Base-by-base conservation (phyloP, 2,113 vertebrate species). In the Cnemophilus loriae region DNA sequence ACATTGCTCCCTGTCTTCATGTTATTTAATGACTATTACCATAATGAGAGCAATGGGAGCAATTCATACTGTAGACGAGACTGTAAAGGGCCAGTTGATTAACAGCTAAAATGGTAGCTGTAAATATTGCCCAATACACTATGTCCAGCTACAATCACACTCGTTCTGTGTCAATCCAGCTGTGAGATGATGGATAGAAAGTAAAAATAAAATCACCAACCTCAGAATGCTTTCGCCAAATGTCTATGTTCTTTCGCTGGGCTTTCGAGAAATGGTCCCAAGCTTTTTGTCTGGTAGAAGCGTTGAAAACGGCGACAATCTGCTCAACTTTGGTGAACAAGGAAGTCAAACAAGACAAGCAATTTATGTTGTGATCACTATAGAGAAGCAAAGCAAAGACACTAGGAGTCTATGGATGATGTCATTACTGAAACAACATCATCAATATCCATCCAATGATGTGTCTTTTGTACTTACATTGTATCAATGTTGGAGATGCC, bases 231-330 rank as follows among this genome's bases (percentile, higher is more conserved):
- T 99, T 99, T 98, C 99, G 98, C 99, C 99, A 99, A 98, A 99
- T 99, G 98, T 99, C 99, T 99, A 99, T 99, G 99, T 99, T 99
- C 99, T 99, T 99, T 98, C 99, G 99, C 98, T 99, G 99, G 94
- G 99, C 99, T 99, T 99, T 99, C 97, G 99, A 99, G 99, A 99
- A 99, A 99, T 99, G 99, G 99, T 99, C 99, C 99, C 99, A 99
- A 97, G 99, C 99, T 99, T 99, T 99, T 99, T 99, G 99, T 98
- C 99, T 98, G 98, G 99, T 98, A 97, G 99, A 98, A 98, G 99
- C 99, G 98, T 98, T 99, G 99, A 99, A 99, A 98, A 99, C 99
- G 97, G 98, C 98, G 97, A 98, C 98, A 99, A 99, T 99, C 99
- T 99, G 99, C 98, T 99, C 99, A 98, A 99, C 99, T 99, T 99